Base-by-base conservation (phyloP, 1,140 invertebrate species). In the Ips nitidus region DNA sequence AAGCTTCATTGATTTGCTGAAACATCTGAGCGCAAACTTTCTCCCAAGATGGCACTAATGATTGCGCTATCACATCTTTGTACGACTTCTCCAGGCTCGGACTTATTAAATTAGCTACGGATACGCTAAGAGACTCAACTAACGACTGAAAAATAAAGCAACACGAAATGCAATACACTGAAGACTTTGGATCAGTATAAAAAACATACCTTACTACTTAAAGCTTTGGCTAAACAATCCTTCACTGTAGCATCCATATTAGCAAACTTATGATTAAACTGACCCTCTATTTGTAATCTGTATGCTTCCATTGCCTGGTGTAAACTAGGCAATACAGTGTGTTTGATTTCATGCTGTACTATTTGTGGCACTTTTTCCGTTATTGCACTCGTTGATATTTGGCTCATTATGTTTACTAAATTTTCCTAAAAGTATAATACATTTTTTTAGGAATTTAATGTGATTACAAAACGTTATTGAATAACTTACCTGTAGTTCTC, bases 21-120 rank as follows among this genome's bases (percentile, higher is more conserved):
- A 95, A 95, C 84, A 97, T 92, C 73, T 88, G 88, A 74, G 90
- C 88, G 75, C 91, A 92, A 52, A 91, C 87, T 79, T 90, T 90
- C 78, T 97, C 94, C 85, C 94, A 91, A 7, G 88, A 86, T 7
- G 95, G 94, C 74, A 97, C 80, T 22, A 95, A 81, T 64, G 87
- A 85, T 53, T 86, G 88, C 43, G 86, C 84, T 71, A 96, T 90
- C 1, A 90, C 85, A 60, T 93, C 90, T 70, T 87, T 89, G 80
- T 90, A 94, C 55, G 87, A 88, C 8, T 84, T 81, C 69, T 90
- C 88, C 37, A 94, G 85, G 37, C 84, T 84, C 1, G 86, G 84
- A 75, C 88, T 86, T 6, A 92, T 81, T 0, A 89, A 86, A 65
- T 85, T 85, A 1, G 88, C 84, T 4, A 92, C 86, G 1, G 89